phyloP scores from a whole-genome alignment of 1,140 invertebrate genomes.

The Lucilia cuprina region DNA sequence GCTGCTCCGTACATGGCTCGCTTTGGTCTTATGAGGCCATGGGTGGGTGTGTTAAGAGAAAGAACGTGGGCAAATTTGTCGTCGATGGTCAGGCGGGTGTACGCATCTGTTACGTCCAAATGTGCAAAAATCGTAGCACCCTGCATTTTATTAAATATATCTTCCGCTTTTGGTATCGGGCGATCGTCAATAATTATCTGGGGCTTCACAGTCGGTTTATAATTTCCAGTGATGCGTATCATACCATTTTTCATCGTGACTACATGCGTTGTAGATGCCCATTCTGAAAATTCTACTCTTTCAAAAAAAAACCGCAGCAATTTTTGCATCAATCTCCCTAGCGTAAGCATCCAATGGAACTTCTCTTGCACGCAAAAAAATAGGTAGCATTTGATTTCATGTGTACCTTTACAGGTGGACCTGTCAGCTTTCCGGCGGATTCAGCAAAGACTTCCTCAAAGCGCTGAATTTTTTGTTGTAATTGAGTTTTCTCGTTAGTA shows the following conservation, averaged over 20 bases:
- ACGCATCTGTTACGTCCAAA: background rate
- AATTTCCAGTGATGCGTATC: background rate
- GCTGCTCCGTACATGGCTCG: background rate
- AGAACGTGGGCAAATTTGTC: constrained; percentile 18
- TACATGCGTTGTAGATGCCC: background rate
- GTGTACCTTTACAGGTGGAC: background rate
- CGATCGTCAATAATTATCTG: constrained; percentile 43
- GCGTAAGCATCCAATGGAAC: background rate
- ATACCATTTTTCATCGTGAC: background rate
- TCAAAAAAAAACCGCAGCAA: background rate
- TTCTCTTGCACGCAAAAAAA: background rate
- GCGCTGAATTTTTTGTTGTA: too few relatives aligned
- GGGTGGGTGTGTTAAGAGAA: background rate
- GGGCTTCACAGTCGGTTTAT: constrained; percentile 41
- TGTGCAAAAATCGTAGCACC: background rate
- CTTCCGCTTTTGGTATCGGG: constrained; percentile 43
- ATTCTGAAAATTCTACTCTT: background rate
- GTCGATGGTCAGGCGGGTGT: constrained; percentile 19
- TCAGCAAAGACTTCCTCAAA: background rate
- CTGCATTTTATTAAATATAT: constrained; percentile 46
- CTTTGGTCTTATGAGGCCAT: background rate
- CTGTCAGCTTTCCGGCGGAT: background rate
- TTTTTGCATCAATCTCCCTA: background rate
- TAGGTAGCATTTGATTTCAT: background rate
- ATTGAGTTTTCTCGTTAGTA: too few relatives aligned